A percentile compares a stretch with the other conserved stretches of the same genome.
phyloP scores from a whole-genome alignment of 2,888 invertebrate genomes.

The Lycocerus yunnanus region DNA sequence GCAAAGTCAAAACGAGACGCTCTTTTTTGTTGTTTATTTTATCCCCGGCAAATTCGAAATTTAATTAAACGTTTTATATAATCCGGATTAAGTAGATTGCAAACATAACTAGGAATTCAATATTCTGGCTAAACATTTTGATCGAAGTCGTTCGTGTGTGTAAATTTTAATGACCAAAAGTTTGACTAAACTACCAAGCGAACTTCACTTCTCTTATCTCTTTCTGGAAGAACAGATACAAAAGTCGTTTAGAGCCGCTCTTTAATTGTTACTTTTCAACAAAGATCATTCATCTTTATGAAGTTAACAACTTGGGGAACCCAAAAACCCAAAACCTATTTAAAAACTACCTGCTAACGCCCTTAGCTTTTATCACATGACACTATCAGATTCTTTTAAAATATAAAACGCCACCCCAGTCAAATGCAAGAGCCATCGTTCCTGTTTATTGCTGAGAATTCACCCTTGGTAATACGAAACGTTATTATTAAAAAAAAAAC shows the following conservation, averaged over 20 bases:
- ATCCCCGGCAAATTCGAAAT: background rate
- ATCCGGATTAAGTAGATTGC: background rate
- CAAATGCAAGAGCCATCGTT: slow-evolving; percentile 9
- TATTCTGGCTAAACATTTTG: background rate
- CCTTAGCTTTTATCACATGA: slow-evolving; percentile 38
- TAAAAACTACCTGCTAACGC: slow-evolving; percentile 54
- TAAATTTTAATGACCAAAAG: background rate
- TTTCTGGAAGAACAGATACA: slow-evolving; percentile 42
- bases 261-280: slow-evolving; percentile 54
- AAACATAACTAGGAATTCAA: background rate
- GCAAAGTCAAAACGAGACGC: background rate
- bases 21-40: background rate
- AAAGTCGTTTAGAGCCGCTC: slow-evolving; percentile 39
- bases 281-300: slow-evolving; percentile 53
- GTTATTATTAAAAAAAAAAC: background rate
- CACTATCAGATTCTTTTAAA: slow-evolving; percentile 30
- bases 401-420: slow-evolving; percentile 18
- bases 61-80: background rate
- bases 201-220: slow-evolving; percentile 37
- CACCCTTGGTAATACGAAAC: background rate
- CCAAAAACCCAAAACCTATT: slow-evolving; percentile 42
- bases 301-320: slow-evolving; percentile 49
- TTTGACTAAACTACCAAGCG: slow-evolving; percentile 4
- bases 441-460: slow-evolving; percentile 8
- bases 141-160: background rate